Evolutionary conservation across 2,113 vertebrate genomes (phyloP).

Genomic region (Dinomys branickii): DNA sequence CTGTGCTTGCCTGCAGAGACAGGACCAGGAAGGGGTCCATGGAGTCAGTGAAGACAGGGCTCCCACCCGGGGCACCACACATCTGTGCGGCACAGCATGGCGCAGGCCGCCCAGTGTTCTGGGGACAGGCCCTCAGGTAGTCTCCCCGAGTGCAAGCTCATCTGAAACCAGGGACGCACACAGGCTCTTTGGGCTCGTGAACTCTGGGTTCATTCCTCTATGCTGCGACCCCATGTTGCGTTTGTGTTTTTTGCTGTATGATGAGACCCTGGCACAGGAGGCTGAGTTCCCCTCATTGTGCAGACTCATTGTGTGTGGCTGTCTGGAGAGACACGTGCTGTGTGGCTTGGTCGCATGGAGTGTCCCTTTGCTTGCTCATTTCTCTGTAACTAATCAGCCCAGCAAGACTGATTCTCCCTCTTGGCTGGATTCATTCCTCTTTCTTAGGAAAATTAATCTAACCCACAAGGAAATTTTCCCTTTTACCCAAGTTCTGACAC

Average conservation of each 20-base stretch:
- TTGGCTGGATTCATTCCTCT: not conserved
- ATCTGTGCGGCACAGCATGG: not conserved
- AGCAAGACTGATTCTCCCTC: not conserved
- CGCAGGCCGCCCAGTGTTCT: not conserved
- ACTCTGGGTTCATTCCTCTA: not conserved
- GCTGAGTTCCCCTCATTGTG: rapidly evolving
- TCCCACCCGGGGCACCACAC: not conserved
- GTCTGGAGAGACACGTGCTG: not conserved
- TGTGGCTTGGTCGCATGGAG: rapidly evolving
- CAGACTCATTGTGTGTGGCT: rapidly evolving
- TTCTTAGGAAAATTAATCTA: slow-evolving; percentile 61
- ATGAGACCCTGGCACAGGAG: not conserved
- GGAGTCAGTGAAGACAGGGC: rapidly evolving
- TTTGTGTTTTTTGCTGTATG: not conserved
- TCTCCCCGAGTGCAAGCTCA: not conserved
- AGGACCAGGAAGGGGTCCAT: rapidly evolving
- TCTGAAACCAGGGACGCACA: not conserved
- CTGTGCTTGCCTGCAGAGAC: not conserved
- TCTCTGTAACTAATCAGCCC: not conserved
- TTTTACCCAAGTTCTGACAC: not conserved
- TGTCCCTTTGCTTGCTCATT: not conserved
- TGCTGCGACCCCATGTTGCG: rapidly evolving
- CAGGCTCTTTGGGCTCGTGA: rapidly evolving
- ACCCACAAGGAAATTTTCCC: slow-evolving; percentile 19
- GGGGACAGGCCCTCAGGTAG: not conserved